A percentile compares a stretch with the other conserved stretches of the same genome.
Conservation (phyloP, 2,113 vertebrate genomes). For the Phalacrocorax carbo region DNA sequence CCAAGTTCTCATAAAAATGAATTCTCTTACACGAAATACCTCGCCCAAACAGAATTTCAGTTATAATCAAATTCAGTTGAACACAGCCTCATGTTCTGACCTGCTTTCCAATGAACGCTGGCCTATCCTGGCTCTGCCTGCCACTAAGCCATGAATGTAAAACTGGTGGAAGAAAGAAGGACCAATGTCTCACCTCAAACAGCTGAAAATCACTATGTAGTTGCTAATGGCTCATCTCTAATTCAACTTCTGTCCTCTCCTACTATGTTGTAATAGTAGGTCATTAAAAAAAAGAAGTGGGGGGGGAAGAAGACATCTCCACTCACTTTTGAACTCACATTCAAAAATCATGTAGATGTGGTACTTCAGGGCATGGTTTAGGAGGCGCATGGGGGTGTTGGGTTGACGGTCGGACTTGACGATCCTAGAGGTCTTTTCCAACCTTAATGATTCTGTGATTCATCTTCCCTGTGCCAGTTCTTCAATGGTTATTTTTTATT, state of each 20-base stretch:
- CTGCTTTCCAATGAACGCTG: neutral
- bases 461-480: neutral
- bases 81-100: neutral
- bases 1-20: neutral
- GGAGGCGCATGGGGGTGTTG: no score
- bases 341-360: no score
- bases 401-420: no score
- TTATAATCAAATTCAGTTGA: neutral
- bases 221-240: neutral
- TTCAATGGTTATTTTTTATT: neutral
- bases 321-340: neutral
- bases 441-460: no score
- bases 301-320: neutral
- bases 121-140: neutral
- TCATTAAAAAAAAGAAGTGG: neutral
- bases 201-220: neutral
- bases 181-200: neutral
- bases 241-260: neutral
- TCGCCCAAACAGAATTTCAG: neutral
- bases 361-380: no score
- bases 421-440: no score
- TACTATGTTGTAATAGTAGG: neutral
- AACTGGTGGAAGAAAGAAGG: neutral
- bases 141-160: neutral
- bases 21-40: neutral